Conservation (phyloP, 2,888 invertebrate species). For the Charanyca ferruginea region DNA sequence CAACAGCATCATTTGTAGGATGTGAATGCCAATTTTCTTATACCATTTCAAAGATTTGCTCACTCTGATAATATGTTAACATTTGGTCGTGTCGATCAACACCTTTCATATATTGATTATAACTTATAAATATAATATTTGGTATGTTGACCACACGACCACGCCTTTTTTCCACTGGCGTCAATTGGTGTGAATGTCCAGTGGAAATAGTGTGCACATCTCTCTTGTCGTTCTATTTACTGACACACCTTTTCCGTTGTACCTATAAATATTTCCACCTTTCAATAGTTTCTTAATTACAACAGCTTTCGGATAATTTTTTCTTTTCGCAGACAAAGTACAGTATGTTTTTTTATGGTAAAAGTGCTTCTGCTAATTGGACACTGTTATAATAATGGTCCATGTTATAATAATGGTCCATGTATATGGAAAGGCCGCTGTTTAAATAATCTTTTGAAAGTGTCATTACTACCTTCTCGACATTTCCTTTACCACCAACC, state of each 20-base stretch:
- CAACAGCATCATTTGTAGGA: too few relatives aligned
- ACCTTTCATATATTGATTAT: slow-evolving; percentile 58
- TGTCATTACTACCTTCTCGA: background rate
- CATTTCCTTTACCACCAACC: background rate
- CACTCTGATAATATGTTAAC: slow-evolving; percentile 56
- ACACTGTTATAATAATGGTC: slow-evolving; percentile 23
- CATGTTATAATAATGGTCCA: too few relatives aligned
- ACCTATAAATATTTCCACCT: slow-evolving; percentile 11
- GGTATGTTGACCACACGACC: slow-evolving; percentile 42
- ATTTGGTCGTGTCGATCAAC: slow-evolving; percentile 61
- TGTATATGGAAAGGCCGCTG: slow-evolving; percentile 17
- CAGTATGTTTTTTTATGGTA: background rate
- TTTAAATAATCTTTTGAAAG: background rate
- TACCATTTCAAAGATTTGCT: slow-evolving; percentile 16
- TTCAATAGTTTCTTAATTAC: background rate
- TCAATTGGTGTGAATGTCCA: slow-evolving; percentile 10
- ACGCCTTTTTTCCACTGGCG: slow-evolving; percentile 16
- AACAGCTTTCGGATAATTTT: background rate
- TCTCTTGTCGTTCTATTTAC: slow-evolving; percentile 35
- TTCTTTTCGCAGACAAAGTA: background rate
- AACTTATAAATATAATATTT: slow-evolving; percentile 44
- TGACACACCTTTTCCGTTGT: slow-evolving; percentile 28
- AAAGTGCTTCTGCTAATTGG: background rate
- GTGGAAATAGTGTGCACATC: slow-evolving; percentile 32
- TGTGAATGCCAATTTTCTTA: too few relatives aligned